Base-by-base conservation (phyloP, 2,113 vertebrate species). In the Sprattus sprattus region DNA sequence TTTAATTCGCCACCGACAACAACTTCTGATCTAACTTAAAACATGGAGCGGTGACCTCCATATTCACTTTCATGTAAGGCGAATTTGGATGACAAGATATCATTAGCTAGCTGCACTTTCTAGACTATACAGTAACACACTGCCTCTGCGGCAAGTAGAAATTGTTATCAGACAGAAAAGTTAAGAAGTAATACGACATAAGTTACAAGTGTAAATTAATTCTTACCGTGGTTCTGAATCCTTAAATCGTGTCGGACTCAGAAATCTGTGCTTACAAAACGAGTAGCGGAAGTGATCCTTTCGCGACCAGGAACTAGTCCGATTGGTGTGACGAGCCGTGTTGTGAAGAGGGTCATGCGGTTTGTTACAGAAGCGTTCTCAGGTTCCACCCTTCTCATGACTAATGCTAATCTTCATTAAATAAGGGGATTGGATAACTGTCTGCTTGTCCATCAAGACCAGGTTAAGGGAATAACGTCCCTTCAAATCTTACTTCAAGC, bases 381-480 rank as follows among this genome's bases (percentile, higher is more conserved):
- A 9, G 22, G 64, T 3, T 15, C 71, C 71, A 39, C 71, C 71
- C 28, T 11, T 39, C 71, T 32, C 71, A 78, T 78, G 71, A 39
- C 5, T 71, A 44, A 78, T 78, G 28, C 25, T 28, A 28, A 67
- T 28, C 8, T 28, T 11, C 64, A 71, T 71, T 71, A 28, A 28
- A 71, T 32, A 78, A 78, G 28, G 39, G 71, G 28, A 32, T 78
- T 78, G 28, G 71, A 78, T 78, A 78, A 78, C 71, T 39, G 71
- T 78, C 71, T 32, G 11, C 11, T 15, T 16, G 10, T 15, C 28
- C 13, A 39, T 67, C n/a, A 64, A 64, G 6, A 25, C 4, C 25
- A 64, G 60, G 60, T 64, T n/a, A 64, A 60, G 2, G 9, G n/a
- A 67, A 67, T 67, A 67, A 28, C 25, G n/a, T 28, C 28, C n/a